A percentile compares a stretch with the other conserved stretches of the same genome.
These are phyloP conservation scores for Mycetomoellerius zeteki DNA, from an alignment of 1,140 invertebrate genomes.

Conservation along the genomic window DNA sequence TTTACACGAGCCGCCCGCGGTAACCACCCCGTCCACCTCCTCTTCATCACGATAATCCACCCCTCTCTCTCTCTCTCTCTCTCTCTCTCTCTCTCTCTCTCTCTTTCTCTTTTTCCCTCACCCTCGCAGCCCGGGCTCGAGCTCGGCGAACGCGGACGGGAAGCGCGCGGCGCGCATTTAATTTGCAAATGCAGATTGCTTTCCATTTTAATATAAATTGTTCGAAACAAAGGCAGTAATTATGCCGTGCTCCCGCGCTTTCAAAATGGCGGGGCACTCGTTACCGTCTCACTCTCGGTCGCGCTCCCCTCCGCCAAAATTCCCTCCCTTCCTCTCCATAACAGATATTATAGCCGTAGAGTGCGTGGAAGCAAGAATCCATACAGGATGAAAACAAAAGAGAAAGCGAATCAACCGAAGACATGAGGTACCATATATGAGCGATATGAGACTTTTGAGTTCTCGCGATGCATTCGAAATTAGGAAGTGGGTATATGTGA, in stretches of 20 bases:
- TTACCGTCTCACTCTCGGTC: conserved; percentile 56
- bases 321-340: conserved; percentile 32
- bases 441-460: not conserved
- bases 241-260: conserved; percentile 75
- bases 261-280: conserved; percentile 64
- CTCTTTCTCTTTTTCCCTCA: not conserved
- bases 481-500: not conserved
- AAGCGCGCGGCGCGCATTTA: conserved; percentile 78
- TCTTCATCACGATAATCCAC: conserved; percentile 77
- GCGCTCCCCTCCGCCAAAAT: conserved; percentile 34
- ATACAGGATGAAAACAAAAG: conserved; percentile 1
- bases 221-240: conserved; percentile 85
- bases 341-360: conserved; percentile 42
- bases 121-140: conserved; percentile 17
- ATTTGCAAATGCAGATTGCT: conserved; percentile 85
- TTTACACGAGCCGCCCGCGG: conserved; percentile 77
- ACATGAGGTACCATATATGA: not conserved
- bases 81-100: conserved; percentile 1
- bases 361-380: not conserved
- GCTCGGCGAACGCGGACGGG: conserved; percentile 48
- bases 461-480: not conserved
- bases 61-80: conserved; percentile 38
- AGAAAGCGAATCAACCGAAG: conserved; percentile 15
- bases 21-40: conserved; percentile 73
- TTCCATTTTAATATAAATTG: conserved; percentile 86